Evolutionary conservation across 2,888 invertebrate species (phyloP).

Genomic region (Xanthia togata): DNA sequence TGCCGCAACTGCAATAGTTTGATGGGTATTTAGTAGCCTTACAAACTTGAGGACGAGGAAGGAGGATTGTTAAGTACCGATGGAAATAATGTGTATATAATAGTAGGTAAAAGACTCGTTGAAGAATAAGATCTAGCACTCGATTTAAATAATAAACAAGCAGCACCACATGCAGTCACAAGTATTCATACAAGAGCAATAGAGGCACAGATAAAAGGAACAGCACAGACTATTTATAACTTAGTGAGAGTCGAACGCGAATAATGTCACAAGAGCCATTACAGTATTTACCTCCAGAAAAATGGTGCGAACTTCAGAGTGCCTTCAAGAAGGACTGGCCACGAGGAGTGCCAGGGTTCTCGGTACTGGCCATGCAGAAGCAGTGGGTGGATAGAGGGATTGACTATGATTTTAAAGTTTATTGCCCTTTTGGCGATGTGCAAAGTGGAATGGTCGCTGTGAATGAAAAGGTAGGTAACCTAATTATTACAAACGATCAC

Average conservation of each 20-base stretch:
- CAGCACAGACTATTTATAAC: constrained; percentile 38
- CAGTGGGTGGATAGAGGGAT: constrained; percentile 73
- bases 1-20: neutral
- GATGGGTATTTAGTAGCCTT: neutral
- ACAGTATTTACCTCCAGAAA: constrained; percentile 65
- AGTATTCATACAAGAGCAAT: constrained; percentile 20
- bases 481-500: neutral
- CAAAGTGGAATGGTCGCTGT: constrained; percentile 80
- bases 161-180: neutral
- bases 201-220: constrained; percentile 35
- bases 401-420: constrained; percentile 78
- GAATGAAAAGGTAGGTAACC: constrained; percentile 73
- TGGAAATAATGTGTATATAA: neutral
- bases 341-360: constrained; percentile 76
- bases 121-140: neutral
- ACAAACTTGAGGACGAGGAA: neutral
- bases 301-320: constrained; percentile 72
- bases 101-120: too few relatives aligned
- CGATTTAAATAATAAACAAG: constrained; percentile 8
- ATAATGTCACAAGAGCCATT: constrained; percentile 64
- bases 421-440: constrained; percentile 81
- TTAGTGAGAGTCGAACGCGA: constrained; percentile 5
- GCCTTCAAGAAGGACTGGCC: constrained; percentile 74
- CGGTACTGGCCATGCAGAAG: constrained; percentile 79
- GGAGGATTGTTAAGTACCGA: neutral